Evolutionary conservation across 2,113 vertebrate genomes (phyloP), one percentile per base, ranked within the genome.

Genomic region (Gobio gobio): DNA sequence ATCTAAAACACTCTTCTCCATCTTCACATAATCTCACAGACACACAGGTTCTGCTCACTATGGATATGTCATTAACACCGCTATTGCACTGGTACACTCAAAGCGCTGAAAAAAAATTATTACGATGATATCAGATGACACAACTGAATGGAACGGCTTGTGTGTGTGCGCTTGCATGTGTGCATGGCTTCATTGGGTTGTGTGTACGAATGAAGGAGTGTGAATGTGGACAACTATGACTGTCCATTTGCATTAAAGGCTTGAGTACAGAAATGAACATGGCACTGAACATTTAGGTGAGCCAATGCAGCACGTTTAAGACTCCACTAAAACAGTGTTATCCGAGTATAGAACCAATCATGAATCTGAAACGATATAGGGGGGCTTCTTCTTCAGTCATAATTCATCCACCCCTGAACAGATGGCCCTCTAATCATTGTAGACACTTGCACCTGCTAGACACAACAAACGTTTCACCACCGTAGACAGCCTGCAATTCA

Each of bases 401-500:
- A 83, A 72, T 83, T 83, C 63, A 70, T 56, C 63, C 64, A 33
- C n/a, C 47, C 22, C 49, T 66, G 49, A 83, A 72, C 80, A 83
- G 80, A 83, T 83, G 80, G 80, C 33, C 80, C 49, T 83, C 64
- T 83, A 72, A 83, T 82, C 80, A 82, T 83, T 56, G 49, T 7
- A 83, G 80, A 83, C 80, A 83, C 66, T 72, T 68, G 61, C 78
- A 81, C 78, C 78, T 81, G 64, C 66, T 82, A 72, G 80, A 72
- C 80, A 83, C 66, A 70, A 26, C 75, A 85, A 85, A 85, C 22
- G 29, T 68, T 76, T 56, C 45, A 58, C n/a, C 61, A 85, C 6
- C 54, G n/a, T 26, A 33, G 54, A 85, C 78, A 61, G 36, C 61
- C 61, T 40, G 3, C 45, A 24, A 29, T 68, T 74, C 29, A 24